A percentile compares a stretch with the other conserved stretches of the same genome.
phyloP scores from a whole-genome alignment of 1,140 invertebrate genomes.

The Tetragnatha versicolor region DNA sequence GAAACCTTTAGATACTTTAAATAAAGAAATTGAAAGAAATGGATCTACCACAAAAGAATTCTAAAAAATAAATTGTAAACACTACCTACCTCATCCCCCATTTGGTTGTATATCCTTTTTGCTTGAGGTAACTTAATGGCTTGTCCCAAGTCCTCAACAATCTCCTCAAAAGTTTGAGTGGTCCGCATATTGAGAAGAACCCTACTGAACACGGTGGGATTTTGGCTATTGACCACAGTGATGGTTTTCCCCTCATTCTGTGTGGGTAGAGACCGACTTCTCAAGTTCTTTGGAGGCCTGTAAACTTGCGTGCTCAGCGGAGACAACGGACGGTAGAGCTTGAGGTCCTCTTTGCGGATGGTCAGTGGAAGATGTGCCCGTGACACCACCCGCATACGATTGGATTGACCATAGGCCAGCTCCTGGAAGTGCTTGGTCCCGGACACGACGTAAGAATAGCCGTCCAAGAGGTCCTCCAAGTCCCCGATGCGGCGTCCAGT shows the following conservation, averaged over 20 bases:
- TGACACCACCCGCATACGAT: conserved; percentile 10
- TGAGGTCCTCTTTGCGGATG: conserved; percentile 57
- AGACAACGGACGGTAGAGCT: conserved; percentile 57
- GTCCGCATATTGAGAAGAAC: conserved; percentile 90
- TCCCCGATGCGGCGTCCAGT: conserved; percentile 83
- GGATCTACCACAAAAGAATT: background rate
- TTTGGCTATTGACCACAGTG: conserved; percentile 88
- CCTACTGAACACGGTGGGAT: conserved; percentile 81
- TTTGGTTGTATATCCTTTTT: conserved; percentile 87
- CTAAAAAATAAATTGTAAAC: background rate
- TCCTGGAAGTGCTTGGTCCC: conserved; percentile 87
- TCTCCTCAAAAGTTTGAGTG: conserved; percentile 91
- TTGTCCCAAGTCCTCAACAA: conserved; percentile 90
- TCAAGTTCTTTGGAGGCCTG: conserved; percentile 25
- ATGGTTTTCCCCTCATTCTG: conserved; percentile 78
- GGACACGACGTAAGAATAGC: conserved; percentile 88
- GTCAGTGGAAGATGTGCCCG: conserved; percentile 15
- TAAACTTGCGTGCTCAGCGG: conserved; percentile 56
- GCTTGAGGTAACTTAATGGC: conserved; percentile 88
- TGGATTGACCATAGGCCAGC: conserved; percentile 35
- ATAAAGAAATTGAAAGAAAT: no score
- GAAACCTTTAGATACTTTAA: no score
- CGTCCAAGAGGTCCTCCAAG: conserved; percentile 86
- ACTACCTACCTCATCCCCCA: conserved; percentile 81
- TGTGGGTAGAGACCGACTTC: conserved; percentile 41